Conservation (phyloP, 1,140 invertebrate species). For the Neuroterus valhalla region DNA sequence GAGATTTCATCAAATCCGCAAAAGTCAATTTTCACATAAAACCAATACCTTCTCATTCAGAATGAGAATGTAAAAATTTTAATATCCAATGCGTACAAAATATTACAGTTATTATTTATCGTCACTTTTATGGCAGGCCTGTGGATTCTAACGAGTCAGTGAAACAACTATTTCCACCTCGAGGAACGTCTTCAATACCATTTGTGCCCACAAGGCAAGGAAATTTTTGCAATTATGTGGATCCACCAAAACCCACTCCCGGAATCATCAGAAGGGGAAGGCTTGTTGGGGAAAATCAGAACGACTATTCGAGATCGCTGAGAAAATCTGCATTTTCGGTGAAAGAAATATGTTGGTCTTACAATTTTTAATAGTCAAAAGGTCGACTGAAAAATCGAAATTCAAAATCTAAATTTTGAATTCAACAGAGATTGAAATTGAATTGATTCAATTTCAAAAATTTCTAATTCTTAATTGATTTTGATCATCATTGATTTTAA, state of each 20-base stretch:
- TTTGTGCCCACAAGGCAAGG: not conserved
- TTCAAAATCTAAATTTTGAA: no score
- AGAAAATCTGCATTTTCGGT: not conserved
- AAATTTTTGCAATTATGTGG: not conserved
- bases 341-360: not conserved
- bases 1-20: no score
- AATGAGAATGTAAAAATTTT: no score
- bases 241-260: not conserved
- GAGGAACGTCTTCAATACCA: not conserved
- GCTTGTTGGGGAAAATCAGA: not conserved
- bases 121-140: not conserved
- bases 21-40: no score
- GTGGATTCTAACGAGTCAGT: not conserved
- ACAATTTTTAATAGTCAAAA: no score
- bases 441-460: no score
- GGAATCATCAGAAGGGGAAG: not conserved
- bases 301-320: not conserved
- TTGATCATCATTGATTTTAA: no score
- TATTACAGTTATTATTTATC: not conserved
- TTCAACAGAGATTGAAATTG: no score
- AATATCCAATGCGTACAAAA: not conserved
- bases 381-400: no score
- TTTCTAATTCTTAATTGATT: no score
- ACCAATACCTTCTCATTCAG: no score
- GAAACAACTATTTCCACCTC: conserved; percentile 1